Evolutionary conservation across 2,797 vertebrate genomes (phyloP).

Genomic region (Pantherophis vulpinus): DNA sequence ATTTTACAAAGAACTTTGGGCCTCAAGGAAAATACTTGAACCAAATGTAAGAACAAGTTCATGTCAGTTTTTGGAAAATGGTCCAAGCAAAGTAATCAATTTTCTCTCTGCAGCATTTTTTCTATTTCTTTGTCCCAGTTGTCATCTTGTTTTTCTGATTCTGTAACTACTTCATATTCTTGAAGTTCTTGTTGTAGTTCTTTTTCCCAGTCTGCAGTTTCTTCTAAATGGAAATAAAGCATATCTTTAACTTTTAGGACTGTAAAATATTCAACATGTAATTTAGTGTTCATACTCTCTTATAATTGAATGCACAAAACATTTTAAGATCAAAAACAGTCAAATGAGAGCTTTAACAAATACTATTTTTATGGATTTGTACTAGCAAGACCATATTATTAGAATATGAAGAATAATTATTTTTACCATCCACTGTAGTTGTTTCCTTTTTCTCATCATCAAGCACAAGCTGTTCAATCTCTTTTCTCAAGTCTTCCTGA

Average conservation of each 20-base stretch:
- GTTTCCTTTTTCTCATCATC: constrained; percentile 86
- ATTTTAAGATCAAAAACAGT: neutral
- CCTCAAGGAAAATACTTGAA: constrained; percentile 50
- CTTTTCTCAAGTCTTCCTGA: constrained; percentile 93
- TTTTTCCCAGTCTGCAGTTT: constrained; percentile 90
- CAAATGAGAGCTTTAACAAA: neutral
- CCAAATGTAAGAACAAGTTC: constrained; percentile 51
- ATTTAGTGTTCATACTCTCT: neutral
- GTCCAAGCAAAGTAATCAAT: constrained; percentile 56
- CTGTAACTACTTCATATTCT: constrained; percentile 90
- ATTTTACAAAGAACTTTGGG: constrained; percentile 54
- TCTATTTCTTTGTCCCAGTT: constrained; percentile 96
- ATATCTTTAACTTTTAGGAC: constrained; percentile 2
- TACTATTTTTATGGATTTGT: neutral
- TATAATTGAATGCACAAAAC: neutral
- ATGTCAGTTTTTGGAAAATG: constrained; percentile 45
- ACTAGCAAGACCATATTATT: neutral
- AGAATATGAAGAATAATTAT: neutral
- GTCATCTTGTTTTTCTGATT: constrained; percentile 84
- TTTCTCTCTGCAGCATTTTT: constrained; percentile 88
- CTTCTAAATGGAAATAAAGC: constrained; percentile 70
- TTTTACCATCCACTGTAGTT: constrained; percentile 78
- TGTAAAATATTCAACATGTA: neutral
- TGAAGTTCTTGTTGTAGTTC: constrained; percentile 94
- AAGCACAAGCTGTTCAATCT: constrained; percentile 95